A percentile compares a stretch with the other conserved stretches of the same genome.
phyloP scores from a whole-genome alignment of 1,140 invertebrate genomes.

The Hydropsyche tenuis region DNA sequence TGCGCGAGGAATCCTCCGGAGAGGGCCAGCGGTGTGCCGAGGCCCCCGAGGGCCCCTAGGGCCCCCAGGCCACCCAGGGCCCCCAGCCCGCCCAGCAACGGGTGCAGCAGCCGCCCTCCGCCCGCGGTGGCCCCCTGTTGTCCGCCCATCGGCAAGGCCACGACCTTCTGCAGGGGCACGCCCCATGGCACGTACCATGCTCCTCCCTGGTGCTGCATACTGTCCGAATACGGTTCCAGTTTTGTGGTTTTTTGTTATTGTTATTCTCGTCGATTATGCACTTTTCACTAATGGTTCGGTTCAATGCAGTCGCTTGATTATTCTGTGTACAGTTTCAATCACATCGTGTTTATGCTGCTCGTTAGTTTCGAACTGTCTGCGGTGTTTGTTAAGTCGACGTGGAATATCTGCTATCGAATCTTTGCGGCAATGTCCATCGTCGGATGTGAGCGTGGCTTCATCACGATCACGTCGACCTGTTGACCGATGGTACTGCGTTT shows the following conservation, averaged over 20 bases:
- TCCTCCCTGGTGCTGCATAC: constrained; percentile 61
- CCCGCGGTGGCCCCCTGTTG: constrained; percentile 33
- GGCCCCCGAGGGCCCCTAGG: constrained; percentile 48
- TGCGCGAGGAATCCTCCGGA: constrained; percentile 54
- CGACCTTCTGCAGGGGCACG: constrained; percentile 63
- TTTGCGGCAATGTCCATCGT: constrained; percentile 15
- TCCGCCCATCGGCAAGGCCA: constrained; percentile 55
- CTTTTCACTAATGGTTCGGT: too few species aligned
- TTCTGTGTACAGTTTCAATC: too few species aligned
- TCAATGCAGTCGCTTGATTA: too few species aligned
- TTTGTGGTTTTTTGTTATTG: too few species aligned
- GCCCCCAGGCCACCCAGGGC: constrained; percentile 41
- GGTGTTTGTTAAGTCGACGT: not conserved
- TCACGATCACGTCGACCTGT: constrained; percentile 18
- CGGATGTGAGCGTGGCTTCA: constrained; percentile 2
- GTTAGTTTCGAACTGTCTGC: too few species aligned
- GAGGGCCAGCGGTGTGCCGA: constrained; percentile 54
- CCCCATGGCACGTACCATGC: constrained; percentile 65
- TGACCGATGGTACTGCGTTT: not conserved
- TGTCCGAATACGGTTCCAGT: constrained; percentile 48
- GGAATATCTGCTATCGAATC: constrained; percentile 33
- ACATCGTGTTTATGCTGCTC: not conserved
- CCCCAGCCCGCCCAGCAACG: constrained; percentile 39
- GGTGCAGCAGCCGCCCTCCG: constrained; percentile 43
- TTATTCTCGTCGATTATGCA: too few species aligned